Evolutionary conservation across 2,113 vertebrate genomes (phyloP), one percentile per base, ranked within the genome.

Genomic region (Collichthys lucidus): DNA sequence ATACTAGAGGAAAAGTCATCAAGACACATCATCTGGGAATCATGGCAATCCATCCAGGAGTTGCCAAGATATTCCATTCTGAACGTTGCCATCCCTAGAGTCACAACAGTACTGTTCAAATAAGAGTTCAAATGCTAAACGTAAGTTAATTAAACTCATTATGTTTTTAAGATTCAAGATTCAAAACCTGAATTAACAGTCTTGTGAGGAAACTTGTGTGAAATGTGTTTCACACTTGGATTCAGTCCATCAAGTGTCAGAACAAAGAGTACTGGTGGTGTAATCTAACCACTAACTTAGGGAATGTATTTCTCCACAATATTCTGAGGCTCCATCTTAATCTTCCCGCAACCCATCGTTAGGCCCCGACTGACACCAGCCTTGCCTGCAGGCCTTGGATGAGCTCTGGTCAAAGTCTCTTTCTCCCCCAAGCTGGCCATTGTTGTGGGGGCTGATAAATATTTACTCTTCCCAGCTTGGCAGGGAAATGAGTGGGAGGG

Each of bases 401-500:
- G 93, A 88, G 88, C 92, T 88, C 76, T 77, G 80, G 80, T 86
- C 85, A 90, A 93, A 94, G 84, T 93, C 82, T 95, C 86, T 94
- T 95, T 95, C 95, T 91, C 91, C 92, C 90, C 79, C 82, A 44
- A 78, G 91, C 93, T 59, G 73, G 82, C 75, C 93, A 95, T 96
- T 97, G 96, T 96, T 94, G 92, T 90, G 80, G 74, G 90, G 88
- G 82, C 90, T 92, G 95, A 95, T 96, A 96, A 96, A 97, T 96
- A 96, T 97, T 95, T 96, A 96, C 95, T 95, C 94, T 97, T 96
- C 96, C 96, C 96, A 96, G 96, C 96, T 96, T 93, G 93, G 93
- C 92, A 95, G 93, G 93, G 92, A 92, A 92, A 80, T 93, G 92
- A 94, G 92, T 90, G 92, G 94, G 94, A 93, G 92, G 91, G 93